Evolutionary conservation across 2,797 vertebrate species (phyloP), one percentile per base, ranked within the genome.

Genomic region (Emys orbicularis): DNA sequence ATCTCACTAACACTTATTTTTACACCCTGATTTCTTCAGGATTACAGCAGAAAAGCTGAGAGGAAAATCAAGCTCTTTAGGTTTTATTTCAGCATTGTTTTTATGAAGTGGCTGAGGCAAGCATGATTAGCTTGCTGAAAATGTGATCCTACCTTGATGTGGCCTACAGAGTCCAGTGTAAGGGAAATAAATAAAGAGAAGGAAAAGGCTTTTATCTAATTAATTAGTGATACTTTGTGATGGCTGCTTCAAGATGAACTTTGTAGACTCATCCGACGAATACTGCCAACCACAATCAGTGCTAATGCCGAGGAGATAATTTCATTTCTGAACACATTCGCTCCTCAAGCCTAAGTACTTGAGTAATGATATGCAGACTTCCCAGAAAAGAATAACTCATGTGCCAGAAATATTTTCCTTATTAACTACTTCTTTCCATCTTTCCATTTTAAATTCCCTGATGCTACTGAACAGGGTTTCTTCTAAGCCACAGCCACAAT

Each of bases 401-500:
- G 41, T 86, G 54, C 19, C 1, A 15, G 10, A 3, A 80, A 29
- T 49, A 10, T 12, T 84, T 25, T 21, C 47, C 34, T 50, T 87
- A 76, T 76, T 47, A n/a, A 6, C 3, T 80, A 9, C 41, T 2
- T 79, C 37, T 47, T 47, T 2, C 34, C 23, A 3, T 2, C 0
- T 81, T 54, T 25, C 3, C 27, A 2, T 57, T 31, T 41, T 53
- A 6, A 80, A 83, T 41, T 41, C 41, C n/a, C 1, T 0, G 23
- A 68, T 57, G 65, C 57, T 83, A 31, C 15, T 83, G 49, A 85
- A 83, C 3, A 8, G 87, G 47, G 23, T 83, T 81, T 83, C 9
- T 86, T 83, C 41, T 50, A 37, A 81, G 10, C 57, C 53, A 49
- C n/a, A 88, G 5, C 12, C 5, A 68, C 50, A 49, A 5, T 31